Evolutionary conservation across 2,797 vertebrate species (phyloP), one percentile per base, ranked within the genome.

Genomic region (Sebastes umbrosus): DNA sequence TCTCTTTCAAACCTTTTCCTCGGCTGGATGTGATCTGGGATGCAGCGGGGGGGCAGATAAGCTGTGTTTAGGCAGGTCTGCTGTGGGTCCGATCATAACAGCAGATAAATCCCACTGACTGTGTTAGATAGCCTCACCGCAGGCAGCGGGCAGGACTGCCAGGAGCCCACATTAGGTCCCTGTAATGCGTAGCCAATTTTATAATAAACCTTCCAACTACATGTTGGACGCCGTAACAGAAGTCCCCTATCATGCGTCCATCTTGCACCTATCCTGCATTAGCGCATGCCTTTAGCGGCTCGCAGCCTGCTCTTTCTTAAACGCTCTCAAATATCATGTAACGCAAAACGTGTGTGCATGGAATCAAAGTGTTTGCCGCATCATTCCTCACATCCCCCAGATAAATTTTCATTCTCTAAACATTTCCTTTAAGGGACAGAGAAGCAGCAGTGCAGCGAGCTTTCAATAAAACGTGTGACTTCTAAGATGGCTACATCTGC

Each of bases 71-170:
- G 84, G 84, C 83, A 85, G 87, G 82, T 71, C 91, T 93, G 91
- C 91, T 91, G 91, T 87, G 88, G 88, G 89, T 94, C 90, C 69
- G 94, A 95, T 94, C 87, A 87, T 76, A 89, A 89, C 84, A 78
- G 75, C 87, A 88, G 94, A 95, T 94, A 94, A 91, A 89, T 77
- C 65, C 82, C 29, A 71, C 80, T 63, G 85, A 90, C 79, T 91
- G 91, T 93, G 90, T 92, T 80, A 90, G 88, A 92, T 93, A 90
- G 89, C 81, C 77, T 89, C 73, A 88, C 90, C 87, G 69, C 87
- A 89, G 92, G 94, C 92, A 43, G 78, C 58, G 79, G 76, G 71
- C 64, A 39, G 69, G 69, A 85, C 85, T 80, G 89, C 88, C 89
- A 92, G 87, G 73, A 90, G 84, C 87, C 75, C 86, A 80, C 90